Base-by-base conservation (phyloP, 2,113 vertebrate genomes). In the Semicossyphus pulcher region DNA sequence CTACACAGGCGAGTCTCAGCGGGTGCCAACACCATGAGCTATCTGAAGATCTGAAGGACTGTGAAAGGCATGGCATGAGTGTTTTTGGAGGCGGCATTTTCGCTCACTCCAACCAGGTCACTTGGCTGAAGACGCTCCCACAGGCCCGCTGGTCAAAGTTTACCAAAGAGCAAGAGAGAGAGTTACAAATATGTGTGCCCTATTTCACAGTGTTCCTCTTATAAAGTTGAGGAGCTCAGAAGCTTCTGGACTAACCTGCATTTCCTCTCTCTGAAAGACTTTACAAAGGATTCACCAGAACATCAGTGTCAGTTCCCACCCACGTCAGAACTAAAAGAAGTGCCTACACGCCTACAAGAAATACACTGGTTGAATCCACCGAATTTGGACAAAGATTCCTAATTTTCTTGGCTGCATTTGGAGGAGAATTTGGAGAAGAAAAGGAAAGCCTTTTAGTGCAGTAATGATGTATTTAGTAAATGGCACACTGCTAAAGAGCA, bases 41-140 rank as follows among this genome's bases (percentile, higher is more conserved):
- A 73, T 78, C 51, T 45, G 49, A 62, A 32, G 69, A 58, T 76
- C 75, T 66, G 68, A 81, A 54, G 61, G 78, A 64, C 47, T 39
- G 11, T 51, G 39, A 87, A 70, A 81, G 73, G 66, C 63, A 66
- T 75, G 4, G 36, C 59, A 51, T 49, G 64, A 63, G 62, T 41
- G 60, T 84, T 62, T 80, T 65, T 54, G 52, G 65, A 61, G 20
- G 67, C 10, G 4, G 29, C 57, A 25, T 59, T 71, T 79, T 64
- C 10, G 36, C 28, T 39, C 14, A 5, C n/a, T 67, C 68, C 41
- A 81, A 78, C 36, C 25, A 4, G 75, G 73, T 81, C 74, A 73
- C 29, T 68, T 72, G 71, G 74, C 67, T 67, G 36, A 41, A 36
- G 72, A 69, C 0, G 14, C 37, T 21, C 60, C 42, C 12, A 14